These are phyloP conservation scores for Thalassarche chlororhynchos DNA, from an alignment of 2,113 vertebrate genomes.

Conservation along the genomic window DNA sequence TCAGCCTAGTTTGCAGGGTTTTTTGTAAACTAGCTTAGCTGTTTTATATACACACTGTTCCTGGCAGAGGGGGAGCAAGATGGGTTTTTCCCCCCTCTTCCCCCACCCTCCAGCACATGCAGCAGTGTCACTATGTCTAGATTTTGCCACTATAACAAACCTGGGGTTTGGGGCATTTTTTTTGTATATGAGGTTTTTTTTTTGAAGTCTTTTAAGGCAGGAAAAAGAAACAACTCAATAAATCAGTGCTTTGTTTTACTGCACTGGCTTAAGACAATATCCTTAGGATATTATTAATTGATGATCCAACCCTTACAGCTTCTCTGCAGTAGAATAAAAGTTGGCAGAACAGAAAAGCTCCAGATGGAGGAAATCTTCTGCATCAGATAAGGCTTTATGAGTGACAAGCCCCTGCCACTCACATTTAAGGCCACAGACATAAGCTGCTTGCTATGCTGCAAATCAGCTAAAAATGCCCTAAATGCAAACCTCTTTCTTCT, in stretches of 20 bases:
- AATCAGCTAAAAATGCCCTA: neutral
- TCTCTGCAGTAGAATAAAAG: neutral
- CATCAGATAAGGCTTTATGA: neutral
- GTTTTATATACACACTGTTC: neutral
- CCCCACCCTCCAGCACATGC: neutral
- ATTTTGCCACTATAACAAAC: neutral
- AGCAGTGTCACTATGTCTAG: neutral
- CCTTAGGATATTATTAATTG: constrained; percentile 16
- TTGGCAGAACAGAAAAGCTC: neutral
- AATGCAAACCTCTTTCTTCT: neutral
- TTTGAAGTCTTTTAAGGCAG: neutral
- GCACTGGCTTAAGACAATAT: neutral
- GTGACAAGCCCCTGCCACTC: neutral
- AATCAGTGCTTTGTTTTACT: neutral
- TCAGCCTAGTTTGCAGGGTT: neutral
- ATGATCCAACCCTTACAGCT: neutral
- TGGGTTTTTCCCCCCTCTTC: neutral
- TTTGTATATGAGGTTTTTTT: neutral
- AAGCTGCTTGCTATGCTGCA: neutral
- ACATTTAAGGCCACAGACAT: neutral
- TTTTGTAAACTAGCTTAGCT: neutral
- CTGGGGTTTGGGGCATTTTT: neutral
- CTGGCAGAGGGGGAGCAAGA: neutral
- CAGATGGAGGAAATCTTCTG: neutral
- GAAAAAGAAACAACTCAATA: neutral